Base-by-base conservation (phyloP, 2,888 invertebrate genomes). In the Boloria euphrosyne region DNA sequence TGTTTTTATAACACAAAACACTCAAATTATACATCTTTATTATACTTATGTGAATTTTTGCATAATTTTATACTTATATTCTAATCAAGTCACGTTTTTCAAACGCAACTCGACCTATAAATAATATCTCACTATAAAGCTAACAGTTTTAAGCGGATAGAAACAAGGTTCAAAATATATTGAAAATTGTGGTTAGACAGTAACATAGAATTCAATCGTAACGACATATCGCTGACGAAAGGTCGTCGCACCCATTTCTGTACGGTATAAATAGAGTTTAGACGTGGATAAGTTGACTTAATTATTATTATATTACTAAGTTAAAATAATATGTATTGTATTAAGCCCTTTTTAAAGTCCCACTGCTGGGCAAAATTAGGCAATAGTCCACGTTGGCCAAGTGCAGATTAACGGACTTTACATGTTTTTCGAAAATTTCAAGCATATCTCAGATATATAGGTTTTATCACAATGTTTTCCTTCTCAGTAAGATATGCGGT, bases 191-290 rank as follows among this genome's bases (percentile, higher is more conserved):
- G 10, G 46, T 27, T 57, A 38, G 57, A 57, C 46, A 46, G 57
- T 27, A 57, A 57, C 57, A 27, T 57, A 57, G 46, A 57, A 57
- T 57, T 57, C 57, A 57, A 57, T 57, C 57, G 47, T 16, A 49
- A 63, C 64, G 27, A 58, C 51, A 58, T 51, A 47, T 58, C 46
- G 64, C 17, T 58, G 51, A 18, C 58, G 22, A 43, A 63, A 70
- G 71, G 71, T 70, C 68, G 43, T 70, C 58, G 70, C 38, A 66
- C 71, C 65, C 68, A 68, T 71, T 71, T 50, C 49, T 50, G 59
- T 47, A 31, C 47, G 17, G 47, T 16, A 46, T 14, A 14, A 14
- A 16, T 14, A n/a, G n/a, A 47, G 14, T 49, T 10, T 59, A 31
- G 31, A 38, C 38, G 47, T 49, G 59, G 59, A 49, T 31, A 18